These are phyloP conservation scores for Caradrina clavipalpis DNA, from an alignment of 2,888 invertebrate species.

Conservation along the genomic window DNA sequence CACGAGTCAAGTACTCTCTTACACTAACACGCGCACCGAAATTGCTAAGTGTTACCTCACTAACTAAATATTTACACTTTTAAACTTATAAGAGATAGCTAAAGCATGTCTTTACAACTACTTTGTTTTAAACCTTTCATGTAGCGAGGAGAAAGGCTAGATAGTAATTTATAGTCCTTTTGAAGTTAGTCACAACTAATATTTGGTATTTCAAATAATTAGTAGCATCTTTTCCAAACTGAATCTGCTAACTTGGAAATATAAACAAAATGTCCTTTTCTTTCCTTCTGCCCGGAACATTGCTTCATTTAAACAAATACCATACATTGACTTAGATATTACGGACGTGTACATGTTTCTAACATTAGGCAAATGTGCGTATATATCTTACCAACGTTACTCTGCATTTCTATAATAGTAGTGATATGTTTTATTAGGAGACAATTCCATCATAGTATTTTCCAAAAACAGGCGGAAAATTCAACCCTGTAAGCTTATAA, in stretches of 20 bases:
- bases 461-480: conserved; percentile 75
- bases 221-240: conserved; percentile 36
- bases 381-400: conserved; percentile 48
- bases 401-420: conserved; percentile 61
- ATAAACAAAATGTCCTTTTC: conserved; percentile 13
- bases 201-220: conserved; percentile 67
- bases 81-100: conserved; percentile 50
- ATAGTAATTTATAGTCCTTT: conserved; percentile 39
- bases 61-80: conserved; percentile 66
- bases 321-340: conserved; percentile 68
- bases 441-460: conserved; percentile 68
- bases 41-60: conserved; percentile 29
- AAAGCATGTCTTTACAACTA: conserved; percentile 51
- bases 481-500: conserved; percentile 71
- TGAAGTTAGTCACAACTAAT: conserved; percentile 55
- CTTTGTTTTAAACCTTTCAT: conserved; percentile 31
- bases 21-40: conserved; percentile 58
- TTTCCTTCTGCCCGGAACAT: neutral
- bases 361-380: conserved; percentile 52
- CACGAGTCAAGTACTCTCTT: conserved; percentile 77
- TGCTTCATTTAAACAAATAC: conserved; percentile 24
- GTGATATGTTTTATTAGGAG: conserved; percentile 81
- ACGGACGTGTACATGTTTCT: conserved; percentile 63
- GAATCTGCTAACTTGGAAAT: conserved; percentile 7
- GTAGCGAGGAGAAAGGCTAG: conserved; percentile 28